Percentiles rank a stretch among this genome's conserved stretches.
These are phyloP conservation scores for Silurus lanzhouensis DNA, from an alignment of 2,797 vertebrate genomes.

Conservation along the genomic window DNA sequence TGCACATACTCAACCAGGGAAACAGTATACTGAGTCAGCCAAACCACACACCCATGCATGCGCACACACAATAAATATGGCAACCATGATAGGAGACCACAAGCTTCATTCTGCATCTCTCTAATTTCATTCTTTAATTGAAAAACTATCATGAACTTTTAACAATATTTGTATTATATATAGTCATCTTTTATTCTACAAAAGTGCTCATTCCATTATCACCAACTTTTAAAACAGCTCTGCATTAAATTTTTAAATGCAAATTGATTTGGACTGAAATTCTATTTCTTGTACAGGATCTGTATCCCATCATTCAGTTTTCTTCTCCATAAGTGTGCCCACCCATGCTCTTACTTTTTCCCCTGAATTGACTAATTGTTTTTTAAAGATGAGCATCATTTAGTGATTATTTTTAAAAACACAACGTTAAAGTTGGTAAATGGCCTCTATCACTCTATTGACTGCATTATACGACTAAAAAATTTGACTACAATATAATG, in stretches of 20 bases:
- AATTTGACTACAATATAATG: too few relatives aligned
- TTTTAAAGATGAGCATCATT: conserved; percentile 4
- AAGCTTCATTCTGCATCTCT: neutral
- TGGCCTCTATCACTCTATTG: neutral
- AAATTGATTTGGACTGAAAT: conserved; percentile 51
- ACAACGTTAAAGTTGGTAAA: conserved; percentile 11
- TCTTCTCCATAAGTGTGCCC: conserved; percentile 22
- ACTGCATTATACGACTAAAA: neutral
- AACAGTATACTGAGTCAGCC: conserved; percentile 13
- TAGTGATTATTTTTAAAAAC: conserved; percentile 2
- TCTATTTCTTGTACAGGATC: conserved; percentile 43
- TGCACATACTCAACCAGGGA: conserved; percentile 16
- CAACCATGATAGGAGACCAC: conserved; percentile 9
- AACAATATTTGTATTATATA: neutral
- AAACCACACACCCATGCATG: neutral
- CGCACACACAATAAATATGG: neutral
- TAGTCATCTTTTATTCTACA: neutral
- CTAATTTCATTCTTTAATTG: neutral
- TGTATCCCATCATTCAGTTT: neutral
- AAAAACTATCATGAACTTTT: neutral
- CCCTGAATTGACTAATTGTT: conserved; percentile 8
- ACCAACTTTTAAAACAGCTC: conserved; percentile 39
- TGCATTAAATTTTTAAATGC: conserved; percentile 41
- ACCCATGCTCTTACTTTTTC: neutral
- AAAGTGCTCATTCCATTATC: conserved; percentile 37